Conservation (phyloP, 2,113 vertebrate species). For the Burhinus oedicnemus region DNA sequence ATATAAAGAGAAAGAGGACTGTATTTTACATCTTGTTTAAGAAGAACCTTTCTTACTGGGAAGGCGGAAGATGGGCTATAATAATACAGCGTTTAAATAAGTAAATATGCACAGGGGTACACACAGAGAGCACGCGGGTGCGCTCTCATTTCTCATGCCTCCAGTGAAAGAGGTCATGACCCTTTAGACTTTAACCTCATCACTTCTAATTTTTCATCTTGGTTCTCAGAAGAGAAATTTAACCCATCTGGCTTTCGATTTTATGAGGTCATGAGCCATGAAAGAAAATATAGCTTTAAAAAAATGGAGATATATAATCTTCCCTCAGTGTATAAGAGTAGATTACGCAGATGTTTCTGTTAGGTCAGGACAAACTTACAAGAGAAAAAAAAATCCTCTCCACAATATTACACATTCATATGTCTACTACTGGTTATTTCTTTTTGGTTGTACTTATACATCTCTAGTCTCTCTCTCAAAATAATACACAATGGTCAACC, state of each 20-base stretch:
- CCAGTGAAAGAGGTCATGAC: conserved; percentile 27
- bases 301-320: not conserved
- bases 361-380: not conserved
- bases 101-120: not conserved
- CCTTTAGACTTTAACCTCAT: conserved; percentile 12
- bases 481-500: not conserved
- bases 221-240: not conserved
- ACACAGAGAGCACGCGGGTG: not conserved
- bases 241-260: conserved; percentile 42
- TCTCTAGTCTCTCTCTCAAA: not conserved
- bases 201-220: conserved; percentile 27
- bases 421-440: not conserved
- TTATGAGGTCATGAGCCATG: conserved; percentile 1
- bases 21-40: conserved; percentile 12
- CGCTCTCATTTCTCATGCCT: conserved; percentile 3
- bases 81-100: not conserved
- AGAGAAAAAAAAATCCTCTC: not conserved
- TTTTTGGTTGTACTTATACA: not conserved
- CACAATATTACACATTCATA: not conserved
- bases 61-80: not conserved
- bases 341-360: not conserved
- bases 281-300: conserved; percentile 15
- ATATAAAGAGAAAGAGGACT: not conserved
- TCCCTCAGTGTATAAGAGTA: not conserved
- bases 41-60: not conserved